phyloP scores from a whole-genome alignment of 2,888 invertebrate genomes.

The Cataglyphis livida region DNA sequence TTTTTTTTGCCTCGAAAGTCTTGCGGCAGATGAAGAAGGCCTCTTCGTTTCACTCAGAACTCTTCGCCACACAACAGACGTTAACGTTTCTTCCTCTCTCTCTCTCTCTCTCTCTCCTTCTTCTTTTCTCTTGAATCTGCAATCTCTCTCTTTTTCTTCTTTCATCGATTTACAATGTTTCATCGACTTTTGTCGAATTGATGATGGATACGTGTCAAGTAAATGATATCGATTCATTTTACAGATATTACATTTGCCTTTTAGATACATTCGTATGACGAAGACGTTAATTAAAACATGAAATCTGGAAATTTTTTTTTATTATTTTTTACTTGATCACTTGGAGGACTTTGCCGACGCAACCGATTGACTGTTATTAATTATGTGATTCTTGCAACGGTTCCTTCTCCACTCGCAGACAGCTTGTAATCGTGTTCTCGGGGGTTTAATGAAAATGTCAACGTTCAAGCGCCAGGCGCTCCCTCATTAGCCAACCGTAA shows the following conservation, averaged over 20 bases:
- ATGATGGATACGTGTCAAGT: not conserved
- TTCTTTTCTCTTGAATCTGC: not conserved
- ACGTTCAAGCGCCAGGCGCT: conserved; percentile 30
- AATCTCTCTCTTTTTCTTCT: not conserved
- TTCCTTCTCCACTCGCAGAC: conserved; percentile 30
- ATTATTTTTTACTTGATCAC: conserved; percentile 71
- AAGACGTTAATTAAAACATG: conserved; percentile 75
- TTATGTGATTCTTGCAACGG: conserved; percentile 46
- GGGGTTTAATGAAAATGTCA: conserved; percentile 51
- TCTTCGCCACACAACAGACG: not conserved
- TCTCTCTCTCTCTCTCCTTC: not conserved
- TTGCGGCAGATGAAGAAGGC: conserved; percentile 54
- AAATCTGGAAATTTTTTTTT: conserved; percentile 70
- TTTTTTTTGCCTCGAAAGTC: conserved; percentile 48
- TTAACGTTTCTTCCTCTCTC: not conserved
- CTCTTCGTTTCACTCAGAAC: conserved; percentile 23
- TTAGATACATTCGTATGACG: conserved; percentile 6
- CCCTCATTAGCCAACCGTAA: conserved; percentile 48
- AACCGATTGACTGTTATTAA: conserved; percentile 50
- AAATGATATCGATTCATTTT: not conserved
- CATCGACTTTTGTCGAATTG: not conserved
- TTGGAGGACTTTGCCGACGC: conserved; percentile 44
- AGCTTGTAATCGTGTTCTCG: conserved; percentile 42
- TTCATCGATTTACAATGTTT: not conserved
- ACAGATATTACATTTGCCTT: not conserved